Evolutionary conservation across 1,140 invertebrate genomes (phyloP), one percentile per base, ranked within the genome.

Genomic region (Brachionus paranguensis): DNA sequence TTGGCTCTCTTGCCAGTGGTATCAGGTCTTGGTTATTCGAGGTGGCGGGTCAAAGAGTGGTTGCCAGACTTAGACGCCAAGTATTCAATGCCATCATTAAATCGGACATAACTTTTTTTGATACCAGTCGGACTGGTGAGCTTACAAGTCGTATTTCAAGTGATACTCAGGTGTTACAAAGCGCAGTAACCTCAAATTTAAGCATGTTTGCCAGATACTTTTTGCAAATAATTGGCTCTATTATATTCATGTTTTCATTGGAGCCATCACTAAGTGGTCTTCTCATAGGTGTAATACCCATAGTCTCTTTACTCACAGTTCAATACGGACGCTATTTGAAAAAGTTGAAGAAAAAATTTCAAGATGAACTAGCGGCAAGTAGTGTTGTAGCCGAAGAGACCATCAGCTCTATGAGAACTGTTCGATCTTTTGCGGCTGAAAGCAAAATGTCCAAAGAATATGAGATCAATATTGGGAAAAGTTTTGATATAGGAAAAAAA

Each of bases 41-140:
- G 24, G 84, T 89, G 27, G 87, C 88, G 65, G 88, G 88, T 17
- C 88, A 89, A 81, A 84, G 88, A 29, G 84, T 89, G 45, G 88
- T 89, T 4, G 88, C 88, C 24, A 85, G 88, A 24, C 85, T 89
- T 29, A 84, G 88, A 10, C 86, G 86, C 68, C 60, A 87, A 27
- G 85, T 89, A 3, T 89, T 88, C 84, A 79, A 60, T 29, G 85
- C 84, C 2, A 86, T 89, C 37, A 86, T 89, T 3, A 85, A 85
- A 74, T 88, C 89, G 72, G 88, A 89, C 29, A 85, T 89, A 20
- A 87, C 87, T n/a, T 89, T 89, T 86, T 89, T 88, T 87, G 88
- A 89, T 85, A 84, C 76, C 11, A 89, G 86, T 76, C 88, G 88
- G 84, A 89, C 88, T 37, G 88, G 88, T 17, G 88, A 89, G 83